Conservation (phyloP, 1,140 invertebrate genomes). For the Drosophila miranda region DNA sequence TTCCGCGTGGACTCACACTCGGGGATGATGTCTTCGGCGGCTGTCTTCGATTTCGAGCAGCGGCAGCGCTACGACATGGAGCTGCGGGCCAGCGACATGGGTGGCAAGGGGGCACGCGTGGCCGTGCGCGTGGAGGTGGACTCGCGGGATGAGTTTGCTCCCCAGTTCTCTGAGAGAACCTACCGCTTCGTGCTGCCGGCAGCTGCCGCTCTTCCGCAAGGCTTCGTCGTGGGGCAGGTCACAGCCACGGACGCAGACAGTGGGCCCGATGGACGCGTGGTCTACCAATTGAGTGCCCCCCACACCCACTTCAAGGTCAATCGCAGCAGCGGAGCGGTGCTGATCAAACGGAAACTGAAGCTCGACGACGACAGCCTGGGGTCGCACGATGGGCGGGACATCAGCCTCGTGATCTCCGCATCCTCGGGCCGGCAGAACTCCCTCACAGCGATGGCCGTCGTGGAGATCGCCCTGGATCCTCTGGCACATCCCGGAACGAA, state of each 20-base stretch:
- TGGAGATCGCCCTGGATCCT: constrained; percentile 92
- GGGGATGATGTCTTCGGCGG: constrained; percentile 90
- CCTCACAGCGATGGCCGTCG: constrained; percentile 91
- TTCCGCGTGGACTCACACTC: constrained; percentile 90
- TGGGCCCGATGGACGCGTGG: constrained; percentile 94
- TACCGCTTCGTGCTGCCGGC: constrained; percentile 92
- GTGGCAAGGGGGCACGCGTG: constrained; percentile 89
- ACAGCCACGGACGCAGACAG: constrained; percentile 94
- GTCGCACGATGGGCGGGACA: constrained; percentile 85
- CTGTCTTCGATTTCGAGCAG: constrained; percentile 94
- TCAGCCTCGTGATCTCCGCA: constrained; percentile 91
- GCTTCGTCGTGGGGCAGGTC: constrained; percentile 93
- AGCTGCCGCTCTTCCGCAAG: constrained; percentile 86
- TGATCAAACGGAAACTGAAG: constrained; percentile 90
- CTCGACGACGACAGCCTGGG: constrained; percentile 85
- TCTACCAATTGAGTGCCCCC: constrained; percentile 92
- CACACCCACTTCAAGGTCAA: constrained; percentile 96
- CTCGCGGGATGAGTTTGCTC: constrained; percentile 95
- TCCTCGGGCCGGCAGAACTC: constrained; percentile 94
- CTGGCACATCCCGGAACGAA: constrained; percentile 85
- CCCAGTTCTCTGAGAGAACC: constrained; percentile 93
- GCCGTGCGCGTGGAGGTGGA: constrained; percentile 93
- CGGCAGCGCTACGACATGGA: constrained; percentile 92
- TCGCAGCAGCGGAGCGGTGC: constrained; percentile 92
- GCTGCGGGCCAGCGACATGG: constrained; percentile 91